Evolutionary conservation across 2,888 invertebrate genomes (phyloP), one percentile per base, ranked within the genome.

Genomic region (Ectemnius continuus): DNA sequence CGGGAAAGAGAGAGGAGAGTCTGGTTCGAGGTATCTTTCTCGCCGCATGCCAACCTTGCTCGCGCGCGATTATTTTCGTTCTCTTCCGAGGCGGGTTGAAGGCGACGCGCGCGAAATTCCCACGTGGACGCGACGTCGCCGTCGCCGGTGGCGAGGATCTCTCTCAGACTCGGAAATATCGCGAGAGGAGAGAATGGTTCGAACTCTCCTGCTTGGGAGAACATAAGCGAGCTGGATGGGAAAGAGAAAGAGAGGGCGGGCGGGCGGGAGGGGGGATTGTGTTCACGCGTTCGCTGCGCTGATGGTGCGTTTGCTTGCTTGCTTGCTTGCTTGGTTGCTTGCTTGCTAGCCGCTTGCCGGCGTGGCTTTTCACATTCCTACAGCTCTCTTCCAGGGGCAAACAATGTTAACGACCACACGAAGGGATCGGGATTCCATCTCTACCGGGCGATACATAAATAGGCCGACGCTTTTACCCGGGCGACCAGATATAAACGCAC

Each of bases 361-460:
- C 79, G 77, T 73, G 77, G 82, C 76, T 83, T 85, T 84, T 84
- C 83, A 80, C 83, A 85, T 85, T 84, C 84, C 85, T 79, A 68
- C 67, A 66, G 68, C 70, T 78, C 73, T 76, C 71, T 71, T 79
- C 74, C 74, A 71, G 85, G 76, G 74, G 83, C 80, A 74, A 85
- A 82, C 85, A 84, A 85, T 84, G 82, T 83, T 85, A 85, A 85
- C 84, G 84, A 85, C 84, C 79, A 80, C 77, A 73, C 78, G 75
- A 76, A 75, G 76, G 78, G 79, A 80, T 80, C 80, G 73, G 76
- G 75, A 82, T 82, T 82, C 86, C 78, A 76, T 80, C 80, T 79
- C 75, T 75, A 77, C 79, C 73, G 71, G 70, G 67, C 75, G 77
- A 79, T 79, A 84, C 82, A 82, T 81, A 82, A 82, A 82, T 84